These are phyloP conservation scores for Petrocephalus zakoni DNA, from an alignment of 2,113 vertebrate species.

Conservation along the genomic window DNA sequence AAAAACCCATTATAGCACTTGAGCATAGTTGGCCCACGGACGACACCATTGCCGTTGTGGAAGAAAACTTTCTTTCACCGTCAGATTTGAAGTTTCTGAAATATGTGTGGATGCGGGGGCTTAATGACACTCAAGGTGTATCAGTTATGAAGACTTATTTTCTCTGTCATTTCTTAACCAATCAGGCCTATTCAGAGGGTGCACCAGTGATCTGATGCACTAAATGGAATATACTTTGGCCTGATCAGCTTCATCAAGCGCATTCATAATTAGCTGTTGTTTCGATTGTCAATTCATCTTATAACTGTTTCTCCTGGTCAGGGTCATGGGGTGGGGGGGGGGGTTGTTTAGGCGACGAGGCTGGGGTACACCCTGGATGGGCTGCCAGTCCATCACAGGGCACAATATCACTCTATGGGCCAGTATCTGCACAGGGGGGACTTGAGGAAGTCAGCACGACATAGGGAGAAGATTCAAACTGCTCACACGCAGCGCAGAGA, in stretches of 20 bases:
- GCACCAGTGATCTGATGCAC: neutral
- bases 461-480: neutral
- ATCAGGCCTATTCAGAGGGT: neutral
- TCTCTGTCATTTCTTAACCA: neutral
- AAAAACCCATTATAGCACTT: neutral
- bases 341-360: neutral
- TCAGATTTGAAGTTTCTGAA: neutral
- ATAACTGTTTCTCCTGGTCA: neutral
- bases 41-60: neutral
- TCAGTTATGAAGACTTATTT: neutral
- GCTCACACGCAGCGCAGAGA: neutral
- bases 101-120: neutral
- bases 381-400: neutral
- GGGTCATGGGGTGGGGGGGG: neutral
- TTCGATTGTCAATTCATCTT: neutral
- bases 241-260: neutral
- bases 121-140: neutral
- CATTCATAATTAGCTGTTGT: neutral
- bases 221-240: neutral
- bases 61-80: neutral
- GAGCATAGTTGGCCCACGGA: neutral
- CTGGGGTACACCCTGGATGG: neutral
- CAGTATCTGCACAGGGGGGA: neutral
- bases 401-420: neutral
- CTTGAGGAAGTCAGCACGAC: neutral